These are phyloP conservation scores for Meiosimyza decipiens DNA, from an alignment of 2,888 invertebrate genomes.

Conservation along the genomic window DNA sequence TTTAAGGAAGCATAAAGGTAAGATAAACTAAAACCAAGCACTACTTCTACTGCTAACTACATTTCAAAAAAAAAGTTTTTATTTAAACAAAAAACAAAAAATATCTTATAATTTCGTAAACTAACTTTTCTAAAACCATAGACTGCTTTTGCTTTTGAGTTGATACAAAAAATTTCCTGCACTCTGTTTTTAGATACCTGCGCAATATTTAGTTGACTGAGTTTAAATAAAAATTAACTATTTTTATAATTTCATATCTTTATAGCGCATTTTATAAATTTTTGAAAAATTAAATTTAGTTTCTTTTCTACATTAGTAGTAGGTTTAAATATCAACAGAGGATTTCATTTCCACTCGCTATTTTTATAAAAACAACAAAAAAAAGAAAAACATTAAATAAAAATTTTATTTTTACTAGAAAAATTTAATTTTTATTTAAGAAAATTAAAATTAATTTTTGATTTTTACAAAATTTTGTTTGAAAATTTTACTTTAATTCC, in stretches of 20 bases:
- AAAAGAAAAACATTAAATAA: background rate
- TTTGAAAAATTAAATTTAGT: slow-evolving; percentile 8
- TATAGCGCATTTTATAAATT: slow-evolving; percentile 10
- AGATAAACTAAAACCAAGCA: slow-evolving; percentile 43
- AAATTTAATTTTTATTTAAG: background rate
- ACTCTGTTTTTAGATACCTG: too few species aligned
- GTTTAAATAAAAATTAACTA: too few species aligned
- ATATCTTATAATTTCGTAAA: too few species aligned
- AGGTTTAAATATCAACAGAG: background rate
- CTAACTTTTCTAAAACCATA: too few species aligned
- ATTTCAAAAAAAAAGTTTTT: too few species aligned
- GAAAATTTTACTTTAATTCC: too few species aligned
- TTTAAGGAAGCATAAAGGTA: slow-evolving; percentile 20
- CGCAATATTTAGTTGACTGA: too few species aligned
- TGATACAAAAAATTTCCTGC: too few species aligned
- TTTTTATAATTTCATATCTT: slow-evolving; percentile 9
- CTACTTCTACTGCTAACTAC: too few species aligned
- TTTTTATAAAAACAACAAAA: slow-evolving; percentile 2
- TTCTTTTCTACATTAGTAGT: background rate
- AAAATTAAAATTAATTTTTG: background rate
- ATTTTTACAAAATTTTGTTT: background rate
- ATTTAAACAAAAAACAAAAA: too few species aligned
- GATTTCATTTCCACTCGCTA: slow-evolving; percentile 4
- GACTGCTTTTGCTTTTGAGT: too few species aligned
- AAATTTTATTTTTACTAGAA: background rate